Percentiles rank a stretch among this genome's conserved stretches.
Evolutionary conservation across 92 coral and sea anemone genomes (phyloP).

Genomic region (Pocillopora grandis): DNA sequence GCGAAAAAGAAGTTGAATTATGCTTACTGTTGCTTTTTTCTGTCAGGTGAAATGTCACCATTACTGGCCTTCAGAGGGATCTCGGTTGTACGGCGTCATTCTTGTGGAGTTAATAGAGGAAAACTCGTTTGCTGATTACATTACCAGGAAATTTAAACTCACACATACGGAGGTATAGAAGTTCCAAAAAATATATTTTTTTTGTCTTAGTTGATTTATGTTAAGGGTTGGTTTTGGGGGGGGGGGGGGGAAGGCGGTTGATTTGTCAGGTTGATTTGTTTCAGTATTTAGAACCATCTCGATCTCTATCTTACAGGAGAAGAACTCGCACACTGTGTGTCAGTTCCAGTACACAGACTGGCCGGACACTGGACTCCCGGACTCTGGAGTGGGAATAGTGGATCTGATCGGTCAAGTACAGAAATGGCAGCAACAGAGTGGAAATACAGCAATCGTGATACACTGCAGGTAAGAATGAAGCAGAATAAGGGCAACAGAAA

Average conservation of each 20-base stretch:
- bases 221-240: too few relatives aligned
- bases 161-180: constrained; percentile 86
- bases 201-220: too few relatives aligned
- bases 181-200: background rate
- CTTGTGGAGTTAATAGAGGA: constrained; percentile 81
- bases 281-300: background rate
- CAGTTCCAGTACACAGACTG: constrained; percentile 89
- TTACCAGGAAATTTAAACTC: constrained; percentile 72
- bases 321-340: constrained; percentile 75
- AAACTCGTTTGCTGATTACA: constrained; percentile 61
- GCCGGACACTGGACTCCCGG: constrained; percentile 87
- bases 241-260: background rate
- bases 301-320: constrained; percentile 52
- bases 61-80: constrained; percentile 91
- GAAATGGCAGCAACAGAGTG: constrained; percentile 95
- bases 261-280: background rate
- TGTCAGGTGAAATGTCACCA: constrained; percentile 81
- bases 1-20: too few relatives aligned
- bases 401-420: constrained; percentile 89
- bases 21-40: background rate
- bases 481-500: background rate
- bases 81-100: constrained; percentile 70
- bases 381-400: constrained; percentile 82
- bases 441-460: constrained; percentile 76
- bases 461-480: constrained; percentile 84